Evolutionary conservation across 1,140 invertebrate species (phyloP).

Genomic region (Himalopsyche phryganea): DNA sequence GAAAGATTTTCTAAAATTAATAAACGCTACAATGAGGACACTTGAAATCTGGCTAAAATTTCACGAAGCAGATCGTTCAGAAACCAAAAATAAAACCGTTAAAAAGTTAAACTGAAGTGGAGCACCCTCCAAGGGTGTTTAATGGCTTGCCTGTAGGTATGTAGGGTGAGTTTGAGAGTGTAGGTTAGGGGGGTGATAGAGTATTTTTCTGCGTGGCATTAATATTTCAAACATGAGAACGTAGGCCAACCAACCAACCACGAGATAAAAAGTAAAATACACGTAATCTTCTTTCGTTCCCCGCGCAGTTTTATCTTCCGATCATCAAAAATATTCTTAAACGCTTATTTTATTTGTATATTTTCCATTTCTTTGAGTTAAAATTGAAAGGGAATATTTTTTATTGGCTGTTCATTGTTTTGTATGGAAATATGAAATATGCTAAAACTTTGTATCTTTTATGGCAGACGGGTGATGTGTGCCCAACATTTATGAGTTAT

Average conservation of each 20-base stretch:
- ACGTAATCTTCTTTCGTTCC: conserved; percentile 29
- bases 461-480: no score
- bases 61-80: no score
- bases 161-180: background rate
- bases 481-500: no score
- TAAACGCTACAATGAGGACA: no score
- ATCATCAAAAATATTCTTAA: conserved; percentile 35
- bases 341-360: conserved; percentile 32
- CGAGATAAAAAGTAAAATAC: conserved; percentile 26
- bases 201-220: conserved; percentile 28
- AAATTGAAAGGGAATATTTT: conserved; percentile 25
- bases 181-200: conserved; percentile 10
- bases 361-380: conserved; percentile 25
- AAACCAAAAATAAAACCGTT: no score
- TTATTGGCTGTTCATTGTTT: conserved; percentile 35
- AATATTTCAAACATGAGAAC: conserved; percentile 31
- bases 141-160: background rate
- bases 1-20: no score
- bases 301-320: conserved; percentile 20
- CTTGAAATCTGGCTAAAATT: no score
- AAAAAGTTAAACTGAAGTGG: background rate
- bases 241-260: conserved; percentile 11
- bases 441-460: conserved; percentile 11
- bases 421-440: conserved; percentile 19
- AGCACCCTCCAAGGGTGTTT: conserved; percentile 14